Percentiles rank a stretch among this genome's conserved stretches.
Conservation (phyloP, 2,113 vertebrate species). For the Caloenas nicobarica region DNA sequence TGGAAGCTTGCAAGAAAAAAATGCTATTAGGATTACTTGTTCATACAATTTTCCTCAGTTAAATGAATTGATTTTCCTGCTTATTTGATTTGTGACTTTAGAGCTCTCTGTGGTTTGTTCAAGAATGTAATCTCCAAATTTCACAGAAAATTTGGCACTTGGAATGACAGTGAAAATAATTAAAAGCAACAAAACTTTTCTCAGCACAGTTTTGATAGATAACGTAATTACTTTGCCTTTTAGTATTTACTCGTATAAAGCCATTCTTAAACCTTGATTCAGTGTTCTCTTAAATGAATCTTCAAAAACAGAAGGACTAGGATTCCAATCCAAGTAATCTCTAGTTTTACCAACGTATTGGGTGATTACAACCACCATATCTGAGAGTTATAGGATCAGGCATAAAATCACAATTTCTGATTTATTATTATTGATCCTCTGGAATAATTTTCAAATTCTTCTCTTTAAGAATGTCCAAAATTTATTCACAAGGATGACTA, state of each 20-base stretch:
- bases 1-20: slow-evolving; percentile 29
- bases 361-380: accelerated
- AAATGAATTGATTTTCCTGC: slow-evolving; percentile 71
- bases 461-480: neutral
- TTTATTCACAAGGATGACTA: neutral
- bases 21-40: slow-evolving; percentile 58
- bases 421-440: neutral
- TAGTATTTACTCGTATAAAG: neutral
- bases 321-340: neutral
- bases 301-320: neutral
- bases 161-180: slow-evolving; percentile 13
- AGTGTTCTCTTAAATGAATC: neutral
- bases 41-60: slow-evolving; percentile 54
- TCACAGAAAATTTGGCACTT: slow-evolving; percentile 32
- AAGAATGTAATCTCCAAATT: slow-evolving; percentile 43
- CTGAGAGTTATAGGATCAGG: neutral
- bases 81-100: slow-evolving; percentile 64
- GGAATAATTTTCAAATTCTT: neutral
- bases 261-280: neutral
- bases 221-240: slow-evolving; percentile 1
- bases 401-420: neutral
- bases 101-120: slow-evolving; percentile 41
- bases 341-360: neutral
- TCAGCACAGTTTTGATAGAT: neutral
- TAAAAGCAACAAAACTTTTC: slow-evolving; percentile 26